phyloP scores from a whole-genome alignment of 2,797 vertebrate species.

The Oreortyx pictus region DNA sequence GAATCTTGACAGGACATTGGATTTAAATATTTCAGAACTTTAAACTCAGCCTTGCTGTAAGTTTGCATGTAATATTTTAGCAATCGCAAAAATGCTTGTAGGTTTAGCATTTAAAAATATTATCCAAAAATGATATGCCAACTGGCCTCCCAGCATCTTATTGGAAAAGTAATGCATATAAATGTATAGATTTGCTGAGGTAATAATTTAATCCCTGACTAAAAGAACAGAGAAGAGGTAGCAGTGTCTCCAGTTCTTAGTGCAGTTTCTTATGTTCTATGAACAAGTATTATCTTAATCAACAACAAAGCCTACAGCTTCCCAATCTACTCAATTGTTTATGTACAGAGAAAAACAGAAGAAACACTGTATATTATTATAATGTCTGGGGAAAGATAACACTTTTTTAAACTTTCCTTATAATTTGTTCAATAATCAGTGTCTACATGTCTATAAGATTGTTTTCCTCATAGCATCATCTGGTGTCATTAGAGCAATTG shows the following conservation, averaged over 20 bases:
- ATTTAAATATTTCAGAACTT: background rate
- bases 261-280: background rate
- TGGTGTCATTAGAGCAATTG: background rate
- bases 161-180: background rate
- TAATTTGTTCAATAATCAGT: conserved; percentile 72
- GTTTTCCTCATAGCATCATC: conserved; percentile 66
- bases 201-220: background rate
- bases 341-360: conserved; percentile 23
- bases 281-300: conserved; percentile 23
- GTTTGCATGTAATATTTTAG: background rate
- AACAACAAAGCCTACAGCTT: background rate
- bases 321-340: background rate
- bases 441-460: conserved; percentile 60
- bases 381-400: background rate
- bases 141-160: background rate
- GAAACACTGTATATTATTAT: background rate
- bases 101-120: background rate
- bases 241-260: background rate
- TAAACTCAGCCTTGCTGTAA: background rate
- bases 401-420: conserved; percentile 43
- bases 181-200: background rate
- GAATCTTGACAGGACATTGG: background rate
- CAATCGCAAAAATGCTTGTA: background rate
- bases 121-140: background rate
- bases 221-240: background rate